Evolutionary conservation across 1,140 invertebrate genomes (phyloP), one percentile per base, ranked within the genome.

Genomic region (Patella vulgata): DNA sequence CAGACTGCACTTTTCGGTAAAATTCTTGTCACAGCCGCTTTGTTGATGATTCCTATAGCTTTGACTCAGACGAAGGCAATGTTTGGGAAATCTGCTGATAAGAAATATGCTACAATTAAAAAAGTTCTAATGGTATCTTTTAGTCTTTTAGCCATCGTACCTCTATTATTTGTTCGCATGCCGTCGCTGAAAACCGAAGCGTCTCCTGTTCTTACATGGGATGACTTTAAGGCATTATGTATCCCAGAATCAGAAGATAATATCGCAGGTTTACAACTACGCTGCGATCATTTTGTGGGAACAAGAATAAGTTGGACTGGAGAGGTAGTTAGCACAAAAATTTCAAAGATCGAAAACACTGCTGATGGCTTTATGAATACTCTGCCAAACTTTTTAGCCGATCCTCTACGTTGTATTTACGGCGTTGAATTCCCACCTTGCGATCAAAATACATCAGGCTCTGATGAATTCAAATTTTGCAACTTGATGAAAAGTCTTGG

Each of bases 371-470:
- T 78, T 31, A 25, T 81, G 5, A 61, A 70, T 25, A 59, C 64
- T 25, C 66, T 81, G 43, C 79, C 79, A 3, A 52, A 44, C 19
- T 65, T 81, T 36, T 53, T 81, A 4, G 59, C 70, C 1, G 66
- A 74, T n/a, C 71, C 72, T 5, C 47, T 81, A 31, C 57, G 63
- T 23, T 78, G 77, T 61, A 64, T 78, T 9, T 81, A 79, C 63
- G 79, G 79, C 14, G 59, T 71, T 17, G 21, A 55, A 28, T 69
- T 69, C 44, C 63, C 67, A 9, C 63, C 74, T 25, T 78, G 75
- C 59, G 58, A 71, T 31, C 63, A 58, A 25, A 47, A 59, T 9
- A 48, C 63, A 9, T 63, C 70, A 31, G 44, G 58, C 31, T 59
- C 66, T 21, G 40, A 65, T 5, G 64, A 67, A 5, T 47, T 59